Conservation (phyloP, 2,888 invertebrate species). For the Drosophila histrio region DNA sequence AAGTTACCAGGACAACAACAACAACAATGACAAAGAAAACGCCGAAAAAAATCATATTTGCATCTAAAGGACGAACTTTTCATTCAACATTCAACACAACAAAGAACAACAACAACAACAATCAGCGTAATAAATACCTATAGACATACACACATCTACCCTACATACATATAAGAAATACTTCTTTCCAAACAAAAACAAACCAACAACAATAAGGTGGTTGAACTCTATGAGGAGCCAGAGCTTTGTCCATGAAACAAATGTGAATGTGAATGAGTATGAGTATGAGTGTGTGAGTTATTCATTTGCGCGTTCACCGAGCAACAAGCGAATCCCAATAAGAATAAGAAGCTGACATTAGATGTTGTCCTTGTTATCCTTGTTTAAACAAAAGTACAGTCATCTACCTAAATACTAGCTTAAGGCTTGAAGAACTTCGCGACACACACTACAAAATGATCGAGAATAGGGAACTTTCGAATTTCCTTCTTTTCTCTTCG, state of each 20-base stretch:
- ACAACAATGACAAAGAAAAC: constrained; percentile 10
- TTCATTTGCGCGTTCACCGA: constrained; percentile 39
- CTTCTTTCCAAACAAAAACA: constrained; percentile 8
- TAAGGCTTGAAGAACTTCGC: background rate
- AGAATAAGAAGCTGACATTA: constrained; percentile 25
- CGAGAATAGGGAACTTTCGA: background rate
- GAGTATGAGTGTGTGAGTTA: constrained; percentile 10
- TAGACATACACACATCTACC: background rate
- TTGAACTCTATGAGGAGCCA: constrained; percentile 58
- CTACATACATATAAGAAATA: constrained; percentile 18
- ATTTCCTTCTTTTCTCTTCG: background rate
- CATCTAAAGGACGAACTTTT: constrained; percentile 65
- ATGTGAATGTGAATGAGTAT: constrained; percentile 1
- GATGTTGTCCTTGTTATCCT: constrained; percentile 36
- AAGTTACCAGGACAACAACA: constrained; percentile 31
- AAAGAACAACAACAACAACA: constrained; percentile 34
- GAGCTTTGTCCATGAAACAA: constrained; percentile 52
- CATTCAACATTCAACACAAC: constrained; percentile 34
- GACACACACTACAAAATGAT: background rate
- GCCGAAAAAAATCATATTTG: constrained; percentile 34
- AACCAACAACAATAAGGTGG: constrained; percentile 50
- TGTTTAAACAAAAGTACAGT: constrained; percentile 34
- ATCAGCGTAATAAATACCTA: constrained; percentile 34
- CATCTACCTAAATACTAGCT: background rate
- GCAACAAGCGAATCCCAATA: constrained; percentile 31